phyloP scores from a whole-genome alignment of 92 coral and sea anemone genomes.

The Epizoanthus illoricatus region DNA sequence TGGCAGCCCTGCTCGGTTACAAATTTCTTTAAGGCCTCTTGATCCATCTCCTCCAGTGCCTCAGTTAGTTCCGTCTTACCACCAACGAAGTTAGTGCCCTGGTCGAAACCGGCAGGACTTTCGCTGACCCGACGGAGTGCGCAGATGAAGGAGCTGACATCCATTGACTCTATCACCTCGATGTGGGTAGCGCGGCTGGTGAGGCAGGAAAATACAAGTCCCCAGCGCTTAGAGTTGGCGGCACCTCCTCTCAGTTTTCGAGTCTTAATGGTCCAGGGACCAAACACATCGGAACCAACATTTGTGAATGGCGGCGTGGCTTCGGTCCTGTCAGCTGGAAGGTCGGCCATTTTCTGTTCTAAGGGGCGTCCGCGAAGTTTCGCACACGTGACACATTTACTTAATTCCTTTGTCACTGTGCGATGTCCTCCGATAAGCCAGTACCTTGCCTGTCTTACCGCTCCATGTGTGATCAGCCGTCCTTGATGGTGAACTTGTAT shows the following conservation, averaged over 20 bases:
- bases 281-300: constrained; percentile 44
- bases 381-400: too few relatives aligned
- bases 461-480: too few relatives aligned
- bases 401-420: too few relatives aligned
- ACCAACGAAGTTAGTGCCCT: constrained; percentile 58
- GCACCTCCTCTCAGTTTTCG: constrained; percentile 53
- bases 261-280: constrained; percentile 35
- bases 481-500: too few relatives aligned
- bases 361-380: not conserved
- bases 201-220: constrained; percentile 63
- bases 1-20: constrained; percentile 47
- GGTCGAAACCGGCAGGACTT: constrained; percentile 51
- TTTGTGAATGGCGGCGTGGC: constrained; percentile 46
- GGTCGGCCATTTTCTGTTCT: constrained; percentile 47
- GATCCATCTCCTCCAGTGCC: constrained; percentile 41
- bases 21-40: constrained; percentile 27
- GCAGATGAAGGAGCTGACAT: constrained; percentile 52
- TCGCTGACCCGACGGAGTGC: constrained; percentile 50
- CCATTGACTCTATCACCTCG: constrained; percentile 53
- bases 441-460: too few relatives aligned
- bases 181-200: constrained; percentile 54
- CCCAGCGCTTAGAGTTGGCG: constrained; percentile 60
- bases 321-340: constrained; percentile 39
- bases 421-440: too few relatives aligned
- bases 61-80: constrained; percentile 50